A percentile compares a stretch with the other conserved stretches of the same genome.
Conservation (phyloP, 2,888 invertebrate species). For the Meganola albula region DNA sequence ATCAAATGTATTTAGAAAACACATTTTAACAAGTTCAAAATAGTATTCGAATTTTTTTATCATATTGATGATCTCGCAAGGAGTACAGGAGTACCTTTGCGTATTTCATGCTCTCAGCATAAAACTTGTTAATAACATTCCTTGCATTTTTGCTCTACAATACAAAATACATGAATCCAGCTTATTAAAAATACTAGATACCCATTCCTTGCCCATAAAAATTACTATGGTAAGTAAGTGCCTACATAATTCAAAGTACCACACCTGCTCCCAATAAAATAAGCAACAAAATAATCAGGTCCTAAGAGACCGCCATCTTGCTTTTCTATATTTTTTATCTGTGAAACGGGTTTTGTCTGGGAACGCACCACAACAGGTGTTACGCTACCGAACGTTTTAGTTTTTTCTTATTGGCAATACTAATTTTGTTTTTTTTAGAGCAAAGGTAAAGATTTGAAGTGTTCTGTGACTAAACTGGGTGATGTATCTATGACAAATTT, state of each 20-base stretch:
- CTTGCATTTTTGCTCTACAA: no score
- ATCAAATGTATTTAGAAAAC: no score
- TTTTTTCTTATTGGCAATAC: no score
- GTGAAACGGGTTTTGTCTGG: slow-evolving; percentile 61
- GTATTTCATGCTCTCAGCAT: no score
- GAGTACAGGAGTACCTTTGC: no score
- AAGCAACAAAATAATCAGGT: slow-evolving; percentile 51
- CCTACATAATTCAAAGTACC: no score
- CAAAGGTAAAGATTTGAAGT: slow-evolving; percentile 33
- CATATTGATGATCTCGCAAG: no score
- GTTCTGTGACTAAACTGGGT: slow-evolving; percentile 32
- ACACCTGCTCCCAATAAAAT: slow-evolving; percentile 49
- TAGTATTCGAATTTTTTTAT: no score
- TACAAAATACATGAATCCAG: no score
- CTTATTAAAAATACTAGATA: slow-evolving; percentile 12
- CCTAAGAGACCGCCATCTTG: slow-evolving; percentile 41
- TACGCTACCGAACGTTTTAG: slow-evolving; percentile 49
- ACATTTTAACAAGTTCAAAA: no score
- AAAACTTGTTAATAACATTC: no score
- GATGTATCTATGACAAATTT: slow-evolving; percentile 35
- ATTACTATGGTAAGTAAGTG: slow-evolving; percentile 27
- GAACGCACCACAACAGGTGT: slow-evolving; percentile 67
- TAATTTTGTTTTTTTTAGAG: slow-evolving; percentile 29
- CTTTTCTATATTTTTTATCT: slow-evolving; percentile 43
- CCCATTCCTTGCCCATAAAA: slow-evolving; percentile 27